A percentile compares a stretch with the other conserved stretches of the same genome.
phyloP scores from a whole-genome alignment of 2,797 vertebrate genomes.

The Odontamblyopus lacepedii region DNA sequence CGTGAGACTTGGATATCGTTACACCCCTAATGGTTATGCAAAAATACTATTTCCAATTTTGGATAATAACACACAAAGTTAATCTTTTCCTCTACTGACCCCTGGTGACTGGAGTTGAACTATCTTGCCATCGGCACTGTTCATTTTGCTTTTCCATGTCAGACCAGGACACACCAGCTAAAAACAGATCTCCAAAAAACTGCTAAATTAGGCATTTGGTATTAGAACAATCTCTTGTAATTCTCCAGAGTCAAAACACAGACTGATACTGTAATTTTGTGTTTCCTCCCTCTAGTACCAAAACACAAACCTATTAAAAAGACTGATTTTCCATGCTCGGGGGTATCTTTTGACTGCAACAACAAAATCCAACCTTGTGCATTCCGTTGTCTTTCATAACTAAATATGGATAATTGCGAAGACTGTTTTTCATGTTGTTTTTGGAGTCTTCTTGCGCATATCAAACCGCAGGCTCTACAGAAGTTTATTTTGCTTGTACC shows the following conservation, averaged over 20 bases:
- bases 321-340: constrained; percentile 20
- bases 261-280: constrained; percentile 17
- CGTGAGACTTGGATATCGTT: too few species aligned
- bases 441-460: background rate
- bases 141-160: background rate
- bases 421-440: background rate
- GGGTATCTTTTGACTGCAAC: constrained; percentile 10
- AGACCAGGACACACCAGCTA: constrained; percentile 17
- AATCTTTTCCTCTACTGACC: background rate
- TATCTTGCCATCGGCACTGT: background rate
- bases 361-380: background rate
- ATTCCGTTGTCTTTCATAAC: background rate
- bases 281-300: constrained; percentile 19
- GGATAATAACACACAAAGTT: background rate
- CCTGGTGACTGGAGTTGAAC: background rate
- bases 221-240: constrained; percentile 10
- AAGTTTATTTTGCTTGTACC: background rate
- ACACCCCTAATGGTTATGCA: too few species aligned
- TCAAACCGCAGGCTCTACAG: constrained; percentile 1
- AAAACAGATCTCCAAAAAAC: constrained; percentile 13
- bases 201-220: constrained; percentile 15
- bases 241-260: constrained; percentile 11
- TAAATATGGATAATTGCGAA: background rate
- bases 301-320: constrained; percentile 32
- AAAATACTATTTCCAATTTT: too few species aligned